Evolutionary conservation across 2,888 invertebrate species (phyloP), one percentile per base, ranked within the genome.

Genomic region (Clanis bilineata): DNA sequence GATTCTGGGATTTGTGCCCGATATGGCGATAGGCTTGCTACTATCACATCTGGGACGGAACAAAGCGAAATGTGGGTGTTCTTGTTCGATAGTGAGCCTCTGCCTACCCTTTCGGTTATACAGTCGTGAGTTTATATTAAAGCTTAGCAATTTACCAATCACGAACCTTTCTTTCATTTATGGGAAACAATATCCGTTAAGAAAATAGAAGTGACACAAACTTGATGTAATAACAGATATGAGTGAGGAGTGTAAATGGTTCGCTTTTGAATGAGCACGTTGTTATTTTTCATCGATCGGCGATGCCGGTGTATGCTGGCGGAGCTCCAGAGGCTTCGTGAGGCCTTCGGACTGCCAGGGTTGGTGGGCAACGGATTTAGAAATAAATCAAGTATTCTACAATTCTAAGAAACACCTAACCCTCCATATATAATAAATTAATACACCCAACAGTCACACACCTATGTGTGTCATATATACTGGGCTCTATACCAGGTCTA

Each of bases 261-360:
- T 64, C 65, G 69, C 69, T 66, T 76, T 74, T 68, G 64, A 72
- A 70, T 70, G 71, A 72, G 44, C 62, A 47, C 39, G 63, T 61
- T 61, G 59, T 62, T 62, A 56, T 65, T 61, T 61, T 56, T 61
- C 41, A 61, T 64, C 58, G 60, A 63, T 61, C 62, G 60, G 60
- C 51, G 45, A 54, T n/a, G 18, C 32, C 59, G 56, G 54, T 54
- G 54, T 65, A 61, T 64, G 62, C 64, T 62, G 70, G 65, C 68
- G 72, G 57, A 62, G 62, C 73, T 76, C 79, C 77, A 79, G 57
- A 65, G 64, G 65, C 66, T 68, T 54, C 67, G 61, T 61, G 62
- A 44, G 28, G 51, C 28, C 39, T 47, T 58, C 36, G 18, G 10
- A 7, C 21, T 18, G 10, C 23, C 39, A 58, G 58, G 58, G 58